Base-by-base conservation (phyloP, 2,113 vertebrate genomes). In the Myotis brandtii region DNA sequence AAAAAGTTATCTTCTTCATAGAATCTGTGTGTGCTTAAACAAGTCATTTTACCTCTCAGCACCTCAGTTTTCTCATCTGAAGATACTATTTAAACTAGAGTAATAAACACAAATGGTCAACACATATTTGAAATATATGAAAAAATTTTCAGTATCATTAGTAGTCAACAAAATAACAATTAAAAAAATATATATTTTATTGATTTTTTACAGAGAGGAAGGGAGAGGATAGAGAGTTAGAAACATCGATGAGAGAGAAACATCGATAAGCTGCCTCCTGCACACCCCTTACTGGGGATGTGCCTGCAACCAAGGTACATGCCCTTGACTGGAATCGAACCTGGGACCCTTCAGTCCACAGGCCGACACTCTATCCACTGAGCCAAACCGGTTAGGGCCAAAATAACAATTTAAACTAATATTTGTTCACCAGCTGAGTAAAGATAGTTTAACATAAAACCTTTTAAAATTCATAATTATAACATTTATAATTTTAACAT, bases 401-500 rank as follows among this genome's bases (percentile, higher is more conserved):
- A 95, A 94, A 40, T 67, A 3, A 48, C 94, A 87, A 59, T 77
- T 94, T 70, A 91, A 86, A 67, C 11, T 6, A 30, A 11, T 66
- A 54, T 64, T 83, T 69, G 17, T 62, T 95, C 94, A 67, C 21
- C 43, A 73, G 30, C 21, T 69, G 1, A 62, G 13, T 43, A 95
- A 92, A 89, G 23, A 40, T 92, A 62, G 69, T 79, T 84, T 69
- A 80, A 82, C 3, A 91, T 56, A 70, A 93, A 95, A 67, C 34
- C 69, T 81, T 76, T 80, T 67, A n/a, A 94, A 89, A 27, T 82
- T 86, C 5, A 70, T 6, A 85, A 17, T 54, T 79, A 21, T 48
- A 56, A 94, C 73, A 76, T 76, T 2, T 66, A 14, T 67, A 81
- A 75, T 94, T 76, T 90, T 76, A 81, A 84, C 10, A 92, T 91